Base-by-base conservation (phyloP, 2,888 invertebrate species). In the Drosophila tanythrix region DNA sequence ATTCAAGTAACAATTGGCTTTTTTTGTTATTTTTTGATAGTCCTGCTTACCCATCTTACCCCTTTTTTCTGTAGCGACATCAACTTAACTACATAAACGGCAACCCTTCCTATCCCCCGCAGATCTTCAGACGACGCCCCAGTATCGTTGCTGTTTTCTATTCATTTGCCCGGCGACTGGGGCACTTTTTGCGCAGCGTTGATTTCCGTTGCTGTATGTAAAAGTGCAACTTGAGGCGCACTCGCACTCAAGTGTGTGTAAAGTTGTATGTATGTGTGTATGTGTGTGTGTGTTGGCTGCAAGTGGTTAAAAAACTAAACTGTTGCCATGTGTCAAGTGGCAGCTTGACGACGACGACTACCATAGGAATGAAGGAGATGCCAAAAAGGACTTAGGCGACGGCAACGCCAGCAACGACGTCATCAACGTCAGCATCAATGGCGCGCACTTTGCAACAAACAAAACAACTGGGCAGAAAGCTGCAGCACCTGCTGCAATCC, bases 301-400 rank as follows among this genome's bases (percentile, higher is more conserved):
- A 82, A 81, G 83, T 89, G 82, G 85, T 88, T 84, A 82, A 80
- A 80, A 88, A 89, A 89, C 85, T 86, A 88, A 88, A 90, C 87
- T 88, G 87, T 88, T 87, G 87, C 90, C 89, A 88, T 88, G 87
- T 88, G 89, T 89, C 87, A 88, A 88, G 87, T 86, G 88, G 82
- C 88, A 88, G 88, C 90, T 89, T 88, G 90, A 86, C 80, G 56
- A 38, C 46, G 25, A 46, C 56, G 80, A 89, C 82, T 71, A 76
- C 87, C 68, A 78, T 71, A 69, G 70, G 25, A 74, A 81, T 82
- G 74, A 81, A 78, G 78, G 70, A 81, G 78, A 55, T 56, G 77
- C 64, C 56, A 57, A 60, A 66, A 60, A 58, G 57, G 29, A 66
- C 52, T 57, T 33, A 18, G 55, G 62, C 59, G 70, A 52, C 72